These are phyloP conservation scores for Muscina levida DNA, from an alignment of 2,888 invertebrate genomes.

Conservation along the genomic window DNA sequence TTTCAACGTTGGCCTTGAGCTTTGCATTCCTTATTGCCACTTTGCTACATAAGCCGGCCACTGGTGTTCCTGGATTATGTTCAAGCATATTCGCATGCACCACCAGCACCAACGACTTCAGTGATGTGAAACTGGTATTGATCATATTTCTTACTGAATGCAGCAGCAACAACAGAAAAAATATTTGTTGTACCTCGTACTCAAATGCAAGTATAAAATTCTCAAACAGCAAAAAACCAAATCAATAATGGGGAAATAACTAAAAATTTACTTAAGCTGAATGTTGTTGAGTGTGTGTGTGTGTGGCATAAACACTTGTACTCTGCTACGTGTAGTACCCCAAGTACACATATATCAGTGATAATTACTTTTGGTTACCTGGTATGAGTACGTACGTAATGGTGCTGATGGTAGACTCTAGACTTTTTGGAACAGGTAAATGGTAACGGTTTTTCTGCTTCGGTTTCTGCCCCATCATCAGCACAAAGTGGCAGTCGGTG, in stretches of 20 bases:
- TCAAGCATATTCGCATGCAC: slow-evolving; percentile 1
- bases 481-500: background rate
- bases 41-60: background rate
- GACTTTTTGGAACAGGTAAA: slow-evolving; percentile 16
- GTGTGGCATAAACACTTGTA: background rate
- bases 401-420: background rate
- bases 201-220: slow-evolving; percentile 28
- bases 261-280: slow-evolving; percentile 23
- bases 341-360: background rate
- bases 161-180: slow-evolving; percentile 15
- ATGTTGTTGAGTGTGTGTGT: no score
- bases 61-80: slow-evolving; percentile 13
- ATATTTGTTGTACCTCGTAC: background rate
- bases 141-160: slow-evolving; percentile 48
- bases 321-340: background rate
- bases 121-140: slow-evolving; percentile 64
- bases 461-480: background rate
- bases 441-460: slow-evolving; percentile 12
- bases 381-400: background rate
- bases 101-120: slow-evolving; percentile 47
- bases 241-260: slow-evolving; percentile 37
- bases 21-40: background rate
- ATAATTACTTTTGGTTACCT: slow-evolving; percentile 12
- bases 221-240: slow-evolving; percentile 8
- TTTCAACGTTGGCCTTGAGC: no score